Base-by-base conservation (phyloP, 2,888 invertebrate species). In the Acleris cristana region DNA sequence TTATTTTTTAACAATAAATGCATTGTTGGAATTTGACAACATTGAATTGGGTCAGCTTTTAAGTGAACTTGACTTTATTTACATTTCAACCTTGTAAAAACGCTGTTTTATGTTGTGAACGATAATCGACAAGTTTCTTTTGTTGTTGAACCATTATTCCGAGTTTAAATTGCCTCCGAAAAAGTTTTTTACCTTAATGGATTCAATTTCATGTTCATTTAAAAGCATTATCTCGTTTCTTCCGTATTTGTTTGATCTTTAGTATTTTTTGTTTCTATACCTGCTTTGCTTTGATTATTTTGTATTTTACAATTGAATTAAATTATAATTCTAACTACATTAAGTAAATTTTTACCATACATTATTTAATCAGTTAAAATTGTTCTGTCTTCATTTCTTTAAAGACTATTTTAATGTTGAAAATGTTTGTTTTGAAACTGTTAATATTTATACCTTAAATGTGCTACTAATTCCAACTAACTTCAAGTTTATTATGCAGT, bases 11-110 rank as follows among this genome's bases (percentile, higher is more conserved):
- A 45, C 56, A 45, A 57, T n/a, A 45, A 45, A 57, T 3, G 16
- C 14, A 23, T 26, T 26, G 53, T 53, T 26, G 12, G n/a, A 26
- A n/a, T 23, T 44, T 51, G 51, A 54, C 55, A 19, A 30, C 30
- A 45, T 45, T 16, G 26, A 60, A 65, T 49, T 66, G 52, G 66
- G 66, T 57, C 61, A 62, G 56, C 45, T 52, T 51, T 61, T 56
- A 52, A 61, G 49, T 61, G 66, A 66, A 66, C 65, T 66, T 66
- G 66, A 61, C 56, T 56, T 66, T 66, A 66, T 66, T 66, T 61
- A 7, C 18, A 10, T 16, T 53, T 57, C 34, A 19, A 44, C 66
- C 66, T 62, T 56, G 55, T 34, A 14, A 14, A 14, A 40, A 40
- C 4, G 40, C 49, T 14, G n/a, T 58, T 14, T 40, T 18, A 51